Conservation (phyloP, 2,113 vertebrate species). For the Tinamus guttatus region DNA sequence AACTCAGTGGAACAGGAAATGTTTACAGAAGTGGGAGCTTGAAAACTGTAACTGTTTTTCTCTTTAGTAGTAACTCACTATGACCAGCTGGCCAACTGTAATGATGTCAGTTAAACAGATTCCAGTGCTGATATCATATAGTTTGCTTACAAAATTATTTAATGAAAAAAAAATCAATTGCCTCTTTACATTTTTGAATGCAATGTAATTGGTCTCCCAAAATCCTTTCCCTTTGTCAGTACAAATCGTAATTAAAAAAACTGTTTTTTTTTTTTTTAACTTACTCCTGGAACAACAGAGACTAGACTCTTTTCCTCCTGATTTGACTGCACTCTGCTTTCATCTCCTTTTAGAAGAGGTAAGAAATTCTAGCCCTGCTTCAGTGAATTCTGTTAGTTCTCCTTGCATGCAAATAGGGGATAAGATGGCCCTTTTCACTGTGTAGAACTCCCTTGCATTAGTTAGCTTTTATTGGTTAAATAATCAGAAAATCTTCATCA, state of each 20-base stretch:
- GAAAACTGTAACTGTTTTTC: conserved; percentile 2
- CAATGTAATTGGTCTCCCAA: not conserved
- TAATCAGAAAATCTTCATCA: not conserved
- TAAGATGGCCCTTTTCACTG: not conserved
- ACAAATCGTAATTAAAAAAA: not conserved
- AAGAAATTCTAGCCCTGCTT: not conserved
- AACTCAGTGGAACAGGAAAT: not conserved
- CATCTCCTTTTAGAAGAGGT: not conserved
- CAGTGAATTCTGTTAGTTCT: not conserved
- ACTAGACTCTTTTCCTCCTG: not conserved
- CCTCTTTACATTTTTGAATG: not conserved
- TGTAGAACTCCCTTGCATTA: not conserved
- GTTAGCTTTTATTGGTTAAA: not conserved
- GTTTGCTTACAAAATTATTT: not conserved
- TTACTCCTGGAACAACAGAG: not conserved
- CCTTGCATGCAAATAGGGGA: not conserved
- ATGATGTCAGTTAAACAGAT: not conserved
- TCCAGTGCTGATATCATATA: not conserved
- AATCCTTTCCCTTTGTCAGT: not conserved
- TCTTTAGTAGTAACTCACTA: not conserved
- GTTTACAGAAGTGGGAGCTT: not conserved
- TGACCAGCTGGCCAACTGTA: not conserved
- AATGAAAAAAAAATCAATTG: not conserved
- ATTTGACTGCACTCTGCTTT: not conserved
- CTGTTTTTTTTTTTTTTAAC: not conserved